Conservation (phyloP, 1,140 invertebrate species). For the Sesamia nonagrioides region DNA sequence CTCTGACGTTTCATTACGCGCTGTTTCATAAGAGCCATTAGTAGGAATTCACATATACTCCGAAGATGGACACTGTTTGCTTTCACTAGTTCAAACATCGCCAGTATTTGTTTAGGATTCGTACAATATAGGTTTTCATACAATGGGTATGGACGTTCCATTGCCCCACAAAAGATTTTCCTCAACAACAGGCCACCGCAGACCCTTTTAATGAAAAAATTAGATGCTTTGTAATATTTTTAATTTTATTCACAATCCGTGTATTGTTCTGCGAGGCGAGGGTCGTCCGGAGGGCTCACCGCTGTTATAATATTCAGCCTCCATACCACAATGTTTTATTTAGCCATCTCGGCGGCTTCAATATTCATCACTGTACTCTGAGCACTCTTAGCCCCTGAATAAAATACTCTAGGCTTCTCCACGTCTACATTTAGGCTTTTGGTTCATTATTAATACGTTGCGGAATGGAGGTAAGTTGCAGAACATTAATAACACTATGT, state of each 20-base stretch:
- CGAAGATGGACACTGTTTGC: conserved; percentile 6
- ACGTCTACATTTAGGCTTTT: conserved; percentile 41
- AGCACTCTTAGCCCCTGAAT: conserved; percentile 53
- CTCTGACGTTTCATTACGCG: neutral
- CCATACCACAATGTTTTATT: conserved; percentile 63
- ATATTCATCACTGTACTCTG: conserved; percentile 59
- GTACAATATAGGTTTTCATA: conserved; percentile 12
- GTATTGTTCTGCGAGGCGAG: conserved; percentile 59
- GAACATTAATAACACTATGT: neutral
- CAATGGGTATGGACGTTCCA: conserved; percentile 29
- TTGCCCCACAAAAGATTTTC: conserved; percentile 41
- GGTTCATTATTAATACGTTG: conserved; percentile 13
- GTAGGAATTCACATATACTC: conserved; percentile 15
- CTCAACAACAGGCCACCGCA: conserved; percentile 40
- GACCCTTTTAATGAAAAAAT: conserved; percentile 55
- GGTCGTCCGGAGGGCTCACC: conserved; percentile 56
- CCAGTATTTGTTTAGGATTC: conserved; percentile 38
- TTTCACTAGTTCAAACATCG: conserved; percentile 33
- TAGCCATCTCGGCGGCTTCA: conserved; percentile 56
- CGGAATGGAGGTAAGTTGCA: neutral
- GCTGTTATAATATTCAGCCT: conserved; percentile 60
- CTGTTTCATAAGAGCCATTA: conserved; percentile 15
- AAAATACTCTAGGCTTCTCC: conserved; percentile 50
- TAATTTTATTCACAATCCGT: conserved; percentile 62
- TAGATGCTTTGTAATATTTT: conserved; percentile 57